Percentiles rank a stretch among this genome's conserved stretches.
Conservation (phyloP, 2,888 invertebrate species). For the Spodoptera exigua region DNA sequence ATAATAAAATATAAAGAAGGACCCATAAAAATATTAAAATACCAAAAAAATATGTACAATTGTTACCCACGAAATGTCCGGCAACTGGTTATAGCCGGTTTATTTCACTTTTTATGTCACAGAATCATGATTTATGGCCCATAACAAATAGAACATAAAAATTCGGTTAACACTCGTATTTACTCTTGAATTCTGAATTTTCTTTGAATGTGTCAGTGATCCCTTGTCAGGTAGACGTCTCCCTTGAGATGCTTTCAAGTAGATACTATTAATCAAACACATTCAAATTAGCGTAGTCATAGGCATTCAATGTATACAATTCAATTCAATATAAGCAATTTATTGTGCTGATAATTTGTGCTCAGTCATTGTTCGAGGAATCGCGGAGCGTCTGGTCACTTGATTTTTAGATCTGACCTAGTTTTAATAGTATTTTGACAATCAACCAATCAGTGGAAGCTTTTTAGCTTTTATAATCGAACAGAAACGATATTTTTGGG, state of each 20-base stretch:
- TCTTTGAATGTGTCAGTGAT: conserved; percentile 27
- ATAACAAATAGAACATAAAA: conserved; percentile 47
- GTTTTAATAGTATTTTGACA: too few relatives aligned
- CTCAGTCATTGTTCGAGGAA: too few relatives aligned
- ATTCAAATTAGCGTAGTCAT: conserved; percentile 35
- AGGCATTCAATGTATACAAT: background rate
- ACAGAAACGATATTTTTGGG: too few relatives aligned
- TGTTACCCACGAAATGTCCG: conserved; percentile 32
- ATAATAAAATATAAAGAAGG: conserved; percentile 23
- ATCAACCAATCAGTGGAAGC: too few relatives aligned
- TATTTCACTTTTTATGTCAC: conserved; percentile 49
- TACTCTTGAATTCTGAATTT: conserved; percentile 28
- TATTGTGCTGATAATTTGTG: too few relatives aligned
- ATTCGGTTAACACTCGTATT: conserved; percentile 38
- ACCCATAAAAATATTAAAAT: conserved; percentile 31
- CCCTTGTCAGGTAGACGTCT: conserved; percentile 18
- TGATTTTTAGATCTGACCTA: too few relatives aligned
- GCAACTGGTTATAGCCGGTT: conserved; percentile 25
- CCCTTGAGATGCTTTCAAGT: conserved; percentile 14
- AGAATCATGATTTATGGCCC: conserved; percentile 43
- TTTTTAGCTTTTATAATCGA: too few relatives aligned
- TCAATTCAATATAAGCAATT: too few relatives aligned
- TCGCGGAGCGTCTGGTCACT: too few relatives aligned
- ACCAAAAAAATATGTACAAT: conserved; percentile 35
- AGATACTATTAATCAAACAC: conserved; percentile 30